Base-by-base conservation (phyloP, 1,140 invertebrate species). In the Aplysia californica region DNA sequence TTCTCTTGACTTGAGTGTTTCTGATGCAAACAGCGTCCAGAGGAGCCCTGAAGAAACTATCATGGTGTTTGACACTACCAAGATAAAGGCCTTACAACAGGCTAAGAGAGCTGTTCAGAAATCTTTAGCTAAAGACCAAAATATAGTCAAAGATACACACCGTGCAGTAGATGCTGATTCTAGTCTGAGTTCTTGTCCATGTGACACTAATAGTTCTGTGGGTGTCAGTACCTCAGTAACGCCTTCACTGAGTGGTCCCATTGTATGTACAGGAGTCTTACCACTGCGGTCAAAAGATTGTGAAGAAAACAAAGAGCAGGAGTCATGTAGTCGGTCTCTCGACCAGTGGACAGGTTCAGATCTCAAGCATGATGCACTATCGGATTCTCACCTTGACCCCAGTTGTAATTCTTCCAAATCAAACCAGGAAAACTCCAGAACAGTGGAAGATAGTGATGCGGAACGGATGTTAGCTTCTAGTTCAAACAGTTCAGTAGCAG, bases 41-140 rank as follows among this genome's bases (percentile, higher is more conserved):
- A 68, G 50, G 10, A 68, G 38, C 39, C 39, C n/a, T 68, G 68
- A 70, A 35, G 41, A 70, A 70, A 70, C 26, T 21, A 70, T 70
- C 6, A 55, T 70, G 68, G 68, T 70, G n/a, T 70, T 70, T 70
- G 50, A 56, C 35, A 55, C 68, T 33, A 35, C 68, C 36, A 41
- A 70, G 20, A 5, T 70, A 21, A 58, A 56, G 58, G 21, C 66
- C 39, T 68, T 41, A 4, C 1, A 44, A 6, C 2, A 1, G 10
- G 20, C 31, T 4, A 36, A 10, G 21, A 31, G 26, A 31, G 29
- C 58, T 61, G 21, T 33, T 61, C 35, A n/a, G n/a, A n/a, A n/a
- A n/a, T n/a, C n/a, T n/a, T n/a, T n/a, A n/a, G 44, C 44, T 50
- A n/a, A 50, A 15, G 44, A 50, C 44, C 44, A 15, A 50, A n/a